These are phyloP conservation scores for Leptonema lineaticorne DNA, from an alignment of 1,140 invertebrate genomes.

Conservation along the genomic window DNA sequence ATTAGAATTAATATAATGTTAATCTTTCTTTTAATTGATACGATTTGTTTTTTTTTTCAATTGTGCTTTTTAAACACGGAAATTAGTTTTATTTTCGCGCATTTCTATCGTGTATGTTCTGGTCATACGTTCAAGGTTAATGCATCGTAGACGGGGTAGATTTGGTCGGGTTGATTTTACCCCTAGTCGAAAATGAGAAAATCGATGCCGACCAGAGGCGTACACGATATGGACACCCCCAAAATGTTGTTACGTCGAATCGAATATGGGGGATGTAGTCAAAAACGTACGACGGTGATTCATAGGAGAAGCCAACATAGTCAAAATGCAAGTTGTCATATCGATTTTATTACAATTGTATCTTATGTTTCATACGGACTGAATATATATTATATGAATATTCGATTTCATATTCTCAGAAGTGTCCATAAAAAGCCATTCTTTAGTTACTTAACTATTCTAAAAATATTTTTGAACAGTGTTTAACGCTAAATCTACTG, in stretches of 20 bases:
- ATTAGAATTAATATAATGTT: not conserved
- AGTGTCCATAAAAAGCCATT: too few relatives aligned
- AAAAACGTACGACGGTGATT: slow-evolving; percentile 3
- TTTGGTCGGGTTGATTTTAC: slow-evolving; percentile 7
- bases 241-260: slow-evolving; percentile 3
- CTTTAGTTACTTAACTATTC: too few relatives aligned
- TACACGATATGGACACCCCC: slow-evolving; percentile 5
- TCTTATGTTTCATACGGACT: too few relatives aligned
- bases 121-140: slow-evolving; percentile 3
- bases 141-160: not conserved
- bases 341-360: too few relatives aligned
- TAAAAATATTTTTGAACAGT: too few relatives aligned
- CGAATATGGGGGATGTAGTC: not conserved
- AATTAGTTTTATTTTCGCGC: not conserved
- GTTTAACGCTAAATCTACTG: too few relatives aligned
- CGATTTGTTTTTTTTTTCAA: not conserved
- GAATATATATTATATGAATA: too few relatives aligned
- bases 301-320: not conserved
- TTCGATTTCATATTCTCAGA: too few relatives aligned
- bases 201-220: slow-evolving; percentile 6
- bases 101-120: not conserved
- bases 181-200: slow-evolving; percentile 17
- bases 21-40: not conserved
- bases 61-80: not conserved
- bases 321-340: not conserved